phyloP scores from a whole-genome alignment of 1,140 invertebrate genomes.

The Atta texana region DNA sequence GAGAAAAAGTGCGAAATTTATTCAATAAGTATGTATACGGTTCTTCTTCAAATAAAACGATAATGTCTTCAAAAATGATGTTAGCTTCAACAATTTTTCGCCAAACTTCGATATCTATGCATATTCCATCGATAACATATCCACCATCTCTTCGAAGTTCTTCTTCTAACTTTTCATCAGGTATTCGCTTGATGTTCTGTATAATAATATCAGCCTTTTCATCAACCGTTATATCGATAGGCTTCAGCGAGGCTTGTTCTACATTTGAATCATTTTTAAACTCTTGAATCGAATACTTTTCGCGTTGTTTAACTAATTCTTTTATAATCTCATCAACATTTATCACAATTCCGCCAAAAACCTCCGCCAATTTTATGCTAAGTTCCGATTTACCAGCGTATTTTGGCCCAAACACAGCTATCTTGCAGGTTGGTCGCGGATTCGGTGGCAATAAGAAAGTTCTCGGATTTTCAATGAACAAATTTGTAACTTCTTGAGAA shows the following conservation, averaged over 20 bases:
- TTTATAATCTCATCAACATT: conserved; percentile 76
- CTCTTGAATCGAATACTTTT: conserved; percentile 52
- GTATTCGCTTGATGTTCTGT: conserved; percentile 78
- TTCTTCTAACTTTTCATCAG: conserved; percentile 71
- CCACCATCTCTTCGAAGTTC: conserved; percentile 81
- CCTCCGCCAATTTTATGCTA: conserved; percentile 78
- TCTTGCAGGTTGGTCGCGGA: conserved; percentile 81
- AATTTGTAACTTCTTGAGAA: conserved; percentile 81
- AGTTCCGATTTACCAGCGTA: conserved; percentile 82
- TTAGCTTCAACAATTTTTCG: conserved; percentile 80
- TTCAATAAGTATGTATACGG: conserved; percentile 69
- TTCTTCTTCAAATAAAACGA: conserved; percentile 85
- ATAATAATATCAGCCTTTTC: conserved; percentile 83
- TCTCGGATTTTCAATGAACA: conserved; percentile 88
- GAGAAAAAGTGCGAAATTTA: conserved; percentile 52
- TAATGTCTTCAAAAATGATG: conserved; percentile 86
- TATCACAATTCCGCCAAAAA: conserved; percentile 79
- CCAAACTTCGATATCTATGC: conserved; percentile 85
- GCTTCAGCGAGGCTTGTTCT: conserved; percentile 26
- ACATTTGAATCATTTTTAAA: conserved; percentile 64
- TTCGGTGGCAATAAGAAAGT: conserved; percentile 84
- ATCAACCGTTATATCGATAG: conserved; percentile 70
- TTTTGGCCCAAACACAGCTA: conserved; percentile 84
- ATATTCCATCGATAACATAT: conserved; percentile 88
- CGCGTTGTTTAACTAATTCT: conserved; percentile 79